Percentiles rank a stretch among this genome's conserved stretches.
These are phyloP conservation scores for Adelphocoris suturalis DNA, from an alignment of 2,888 invertebrate species.

Conservation along the genomic window DNA sequence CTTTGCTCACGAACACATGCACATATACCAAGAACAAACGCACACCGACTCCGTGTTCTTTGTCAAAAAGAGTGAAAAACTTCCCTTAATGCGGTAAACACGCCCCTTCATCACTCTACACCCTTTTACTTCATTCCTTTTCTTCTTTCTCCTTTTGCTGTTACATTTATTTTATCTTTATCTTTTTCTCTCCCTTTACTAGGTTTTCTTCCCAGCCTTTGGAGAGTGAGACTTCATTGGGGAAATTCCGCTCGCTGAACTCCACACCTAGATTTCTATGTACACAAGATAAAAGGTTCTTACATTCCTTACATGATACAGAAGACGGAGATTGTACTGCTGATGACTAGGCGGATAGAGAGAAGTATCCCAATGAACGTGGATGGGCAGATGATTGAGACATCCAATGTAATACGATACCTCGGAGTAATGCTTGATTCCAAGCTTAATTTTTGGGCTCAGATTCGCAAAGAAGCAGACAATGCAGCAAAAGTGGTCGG, in stretches of 20 bases:
- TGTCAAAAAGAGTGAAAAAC: slow-evolving; percentile 39
- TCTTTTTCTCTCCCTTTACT: background rate
- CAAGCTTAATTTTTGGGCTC: too few relatives aligned
- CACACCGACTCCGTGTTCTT: background rate
- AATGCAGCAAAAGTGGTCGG: too few relatives aligned
- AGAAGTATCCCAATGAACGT: too few relatives aligned
- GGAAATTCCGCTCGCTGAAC: background rate
- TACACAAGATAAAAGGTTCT: background rate
- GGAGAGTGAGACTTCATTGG: background rate
- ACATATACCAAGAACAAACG: background rate
- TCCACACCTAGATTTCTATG: background rate
- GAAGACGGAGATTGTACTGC: too few relatives aligned
- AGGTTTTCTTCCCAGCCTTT: too few relatives aligned
- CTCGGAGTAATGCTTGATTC: too few relatives aligned
- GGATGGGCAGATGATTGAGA: too few relatives aligned
- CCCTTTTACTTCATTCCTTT: slow-evolving; percentile 24
- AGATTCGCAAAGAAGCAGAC: too few relatives aligned
- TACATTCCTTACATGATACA: too few relatives aligned
- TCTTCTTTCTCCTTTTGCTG: background rate
- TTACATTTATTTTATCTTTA: slow-evolving; percentile 7
- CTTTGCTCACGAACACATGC: background rate
- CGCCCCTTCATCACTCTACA: slow-evolving; percentile 21
- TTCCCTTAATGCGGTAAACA: slow-evolving; percentile 42
- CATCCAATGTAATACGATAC: too few relatives aligned
- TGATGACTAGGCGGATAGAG: too few relatives aligned